Conservation (phyloP, 35 echinoderm and acorn worm genomes). For the Ophioderma brevispina region DNA sequence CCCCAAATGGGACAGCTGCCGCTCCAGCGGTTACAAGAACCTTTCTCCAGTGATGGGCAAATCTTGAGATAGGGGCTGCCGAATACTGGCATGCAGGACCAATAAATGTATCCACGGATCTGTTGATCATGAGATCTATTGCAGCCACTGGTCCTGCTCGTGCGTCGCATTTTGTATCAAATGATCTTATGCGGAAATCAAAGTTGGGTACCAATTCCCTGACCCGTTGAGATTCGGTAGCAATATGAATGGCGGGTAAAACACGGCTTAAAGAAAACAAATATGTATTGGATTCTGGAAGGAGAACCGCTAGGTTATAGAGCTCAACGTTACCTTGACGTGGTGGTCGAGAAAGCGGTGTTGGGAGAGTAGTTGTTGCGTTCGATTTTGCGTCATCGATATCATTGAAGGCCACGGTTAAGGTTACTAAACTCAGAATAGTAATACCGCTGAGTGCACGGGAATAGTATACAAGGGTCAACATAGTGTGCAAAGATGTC, state of each 20-base stretch:
- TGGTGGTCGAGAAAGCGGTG: neutral
- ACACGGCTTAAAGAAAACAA: neutral
- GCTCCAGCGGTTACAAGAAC: slow-evolving; percentile 47
- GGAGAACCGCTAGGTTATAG: neutral
- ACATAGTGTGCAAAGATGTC: neutral
- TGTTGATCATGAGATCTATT: neutral
- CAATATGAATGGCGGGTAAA: neutral
- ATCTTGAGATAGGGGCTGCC: slow-evolving; percentile 48
- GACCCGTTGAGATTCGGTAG: neutral
- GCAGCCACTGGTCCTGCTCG: neutral
- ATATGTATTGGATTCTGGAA: neutral
- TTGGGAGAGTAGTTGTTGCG: neutral
- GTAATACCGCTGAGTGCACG: neutral
- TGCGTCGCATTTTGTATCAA: neutral
- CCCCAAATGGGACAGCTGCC: neutral
- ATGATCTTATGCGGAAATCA: neutral
- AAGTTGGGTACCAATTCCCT: neutral
- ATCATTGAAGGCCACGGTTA: neutral
- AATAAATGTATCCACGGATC: slow-evolving; percentile 35
- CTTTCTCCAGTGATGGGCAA: slow-evolving; percentile 46
- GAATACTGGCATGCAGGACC: slow-evolving; percentile 63
- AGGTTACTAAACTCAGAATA: neutral
- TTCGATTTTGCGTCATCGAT: neutral
- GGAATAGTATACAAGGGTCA: neutral
- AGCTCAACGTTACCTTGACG: neutral